phyloP scores from a whole-genome alignment of 1,140 invertebrate genomes.

The Drosophila sp. region DNA sequence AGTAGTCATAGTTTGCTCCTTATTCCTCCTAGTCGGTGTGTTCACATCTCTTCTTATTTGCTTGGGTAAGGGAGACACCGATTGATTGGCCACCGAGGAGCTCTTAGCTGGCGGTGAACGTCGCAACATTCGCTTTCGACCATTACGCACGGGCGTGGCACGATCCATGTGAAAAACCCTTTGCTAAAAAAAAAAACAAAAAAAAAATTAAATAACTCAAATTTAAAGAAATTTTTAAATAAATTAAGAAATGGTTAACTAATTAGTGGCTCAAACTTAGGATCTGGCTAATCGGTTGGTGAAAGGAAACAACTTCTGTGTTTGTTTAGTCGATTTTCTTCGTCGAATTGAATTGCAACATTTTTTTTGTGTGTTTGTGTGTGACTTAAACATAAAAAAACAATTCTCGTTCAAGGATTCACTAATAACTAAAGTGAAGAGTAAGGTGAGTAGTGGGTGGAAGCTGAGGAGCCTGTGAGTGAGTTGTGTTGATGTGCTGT shows the following conservation, averaged over 20 bases:
- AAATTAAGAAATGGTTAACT: constrained; percentile 4
- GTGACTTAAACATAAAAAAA: not conserved
- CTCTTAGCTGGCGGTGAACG: constrained; percentile 19
- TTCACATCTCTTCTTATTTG: constrained; percentile 1
- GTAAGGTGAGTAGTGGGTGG: not conserved
- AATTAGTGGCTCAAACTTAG: too few relatives aligned
- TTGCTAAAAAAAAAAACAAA: constrained; percentile 35
- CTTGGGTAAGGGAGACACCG: not conserved
- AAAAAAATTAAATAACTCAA: constrained; percentile 31
- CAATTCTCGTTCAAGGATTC: constrained; percentile 8
- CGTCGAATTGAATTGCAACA: constrained; percentile 7
- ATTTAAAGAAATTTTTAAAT: constrained; percentile 14
- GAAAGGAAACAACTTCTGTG: constrained; percentile 31
- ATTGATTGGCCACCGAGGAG: not conserved
- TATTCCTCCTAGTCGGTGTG: not conserved
- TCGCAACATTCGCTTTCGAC: constrained; percentile 57
- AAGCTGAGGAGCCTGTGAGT: constrained; percentile 3
- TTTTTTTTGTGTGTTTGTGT: not conserved
- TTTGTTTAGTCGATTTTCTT: constrained; percentile 25
- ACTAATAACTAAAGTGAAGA: not conserved
- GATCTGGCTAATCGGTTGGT: not conserved
- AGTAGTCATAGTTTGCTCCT: not conserved
- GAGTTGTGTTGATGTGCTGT: not conserved
- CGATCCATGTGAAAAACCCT: constrained; percentile 56
- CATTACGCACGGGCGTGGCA: constrained; percentile 62